Evolutionary conservation across 2,113 vertebrate species (phyloP).

Genomic region (Gymnorhina tibicen): DNA sequence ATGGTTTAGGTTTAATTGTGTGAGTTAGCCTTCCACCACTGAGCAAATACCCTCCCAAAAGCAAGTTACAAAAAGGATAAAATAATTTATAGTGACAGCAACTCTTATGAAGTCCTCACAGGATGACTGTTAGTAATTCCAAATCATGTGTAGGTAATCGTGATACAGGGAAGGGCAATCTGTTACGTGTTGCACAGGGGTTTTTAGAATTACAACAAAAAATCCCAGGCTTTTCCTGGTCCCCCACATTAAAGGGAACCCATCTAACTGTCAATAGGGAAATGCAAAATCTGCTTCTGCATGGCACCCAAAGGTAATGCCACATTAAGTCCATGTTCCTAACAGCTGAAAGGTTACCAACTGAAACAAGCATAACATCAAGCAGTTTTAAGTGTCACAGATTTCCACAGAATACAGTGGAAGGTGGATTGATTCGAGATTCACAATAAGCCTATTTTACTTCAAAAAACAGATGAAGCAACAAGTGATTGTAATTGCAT

Average conservation of each 20-base stretch:
- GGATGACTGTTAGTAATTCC: background rate
- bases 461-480: background rate
- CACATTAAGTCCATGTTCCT: background rate
- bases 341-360: background rate
- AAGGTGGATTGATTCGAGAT: background rate
- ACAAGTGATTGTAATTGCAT: background rate
- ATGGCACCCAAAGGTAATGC: background rate
- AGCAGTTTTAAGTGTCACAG: background rate
- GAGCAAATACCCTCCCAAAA: background rate
- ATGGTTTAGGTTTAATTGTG: background rate
- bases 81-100: background rate
- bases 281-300: background rate
- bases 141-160: background rate
- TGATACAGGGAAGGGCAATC: background rate
- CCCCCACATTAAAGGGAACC: background rate
- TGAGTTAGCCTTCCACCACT: background rate
- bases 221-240: background rate
- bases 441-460: background rate
- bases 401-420: background rate
- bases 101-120: background rate
- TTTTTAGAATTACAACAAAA: background rate
- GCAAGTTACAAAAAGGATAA: background rate
- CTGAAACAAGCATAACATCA: background rate
- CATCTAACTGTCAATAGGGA: background rate
- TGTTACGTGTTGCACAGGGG: fast-evolving